phyloP scores from a whole-genome alignment of 1,140 invertebrate genomes.

The Ephestia elutella region DNA sequence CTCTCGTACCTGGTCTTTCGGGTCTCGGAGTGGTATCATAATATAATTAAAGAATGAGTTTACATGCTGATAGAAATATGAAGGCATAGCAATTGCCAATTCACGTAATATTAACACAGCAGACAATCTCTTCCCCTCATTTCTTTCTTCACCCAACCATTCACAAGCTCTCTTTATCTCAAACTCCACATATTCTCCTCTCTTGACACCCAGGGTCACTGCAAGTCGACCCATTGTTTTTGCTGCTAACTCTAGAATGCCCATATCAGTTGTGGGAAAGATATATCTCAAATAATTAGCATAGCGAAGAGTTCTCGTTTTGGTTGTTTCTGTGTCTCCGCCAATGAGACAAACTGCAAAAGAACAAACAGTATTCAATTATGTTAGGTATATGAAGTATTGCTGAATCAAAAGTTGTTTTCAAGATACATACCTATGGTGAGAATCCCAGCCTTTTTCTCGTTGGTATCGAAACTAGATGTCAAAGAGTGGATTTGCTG shows the following conservation, averaged over 20 bases:
- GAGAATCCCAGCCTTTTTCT: constrained; percentile 95
- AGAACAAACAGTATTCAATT: constrained; percentile 21
- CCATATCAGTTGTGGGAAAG: constrained; percentile 89
- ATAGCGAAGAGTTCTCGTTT: constrained; percentile 90
- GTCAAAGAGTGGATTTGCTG: constrained; percentile 97
- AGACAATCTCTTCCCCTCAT: constrained; percentile 92
- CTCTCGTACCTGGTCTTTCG: constrained; percentile 92
- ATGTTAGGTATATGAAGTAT: no score
- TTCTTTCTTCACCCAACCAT: constrained; percentile 90
- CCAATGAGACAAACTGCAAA: constrained; percentile 90
- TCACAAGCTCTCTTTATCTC: constrained; percentile 96
- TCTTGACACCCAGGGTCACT: constrained; percentile 90
- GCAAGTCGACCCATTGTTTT: constrained; percentile 94
- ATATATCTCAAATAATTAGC: constrained; percentile 93
- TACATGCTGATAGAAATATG: constrained; percentile 98
- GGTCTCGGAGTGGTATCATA: constrained; percentile 93
- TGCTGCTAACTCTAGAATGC: constrained; percentile 95
- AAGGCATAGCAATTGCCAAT: constrained; percentile 96
- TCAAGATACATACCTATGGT: constrained; percentile 84
- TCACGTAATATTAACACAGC: constrained; percentile 95
- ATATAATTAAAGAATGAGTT: constrained; percentile 96
- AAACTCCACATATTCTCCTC: constrained; percentile 95
- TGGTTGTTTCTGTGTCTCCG: constrained; percentile 92
- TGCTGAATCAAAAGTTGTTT: no score
- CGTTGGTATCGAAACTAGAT: constrained; percentile 91